Evolutionary conservation across 2,797 vertebrate genomes (phyloP).

Genomic region (Diceros bicornis): DNA sequence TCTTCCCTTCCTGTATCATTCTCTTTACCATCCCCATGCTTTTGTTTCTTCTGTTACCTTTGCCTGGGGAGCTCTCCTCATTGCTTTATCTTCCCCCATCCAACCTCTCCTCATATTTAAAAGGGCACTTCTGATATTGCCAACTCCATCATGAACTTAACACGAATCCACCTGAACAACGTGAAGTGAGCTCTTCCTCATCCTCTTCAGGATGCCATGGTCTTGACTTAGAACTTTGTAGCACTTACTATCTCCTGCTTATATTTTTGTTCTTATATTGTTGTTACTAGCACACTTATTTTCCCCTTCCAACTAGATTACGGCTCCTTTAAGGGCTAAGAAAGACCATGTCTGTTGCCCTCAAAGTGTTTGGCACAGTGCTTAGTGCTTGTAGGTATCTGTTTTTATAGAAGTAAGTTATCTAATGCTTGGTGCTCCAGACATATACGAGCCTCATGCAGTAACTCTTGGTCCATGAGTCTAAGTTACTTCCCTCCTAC

Average conservation of each 20-base stretch:
- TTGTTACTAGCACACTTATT: not conserved
- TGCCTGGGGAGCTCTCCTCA: not conserved
- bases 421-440: not conserved
- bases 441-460: not conserved
- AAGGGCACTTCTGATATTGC: not conserved
- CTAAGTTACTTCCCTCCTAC: not conserved
- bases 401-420: slow-evolving; percentile 14
- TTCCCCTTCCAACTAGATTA: not conserved
- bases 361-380: not conserved
- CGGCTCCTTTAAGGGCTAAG: not conserved
- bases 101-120: not conserved
- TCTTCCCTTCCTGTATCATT: not conserved
- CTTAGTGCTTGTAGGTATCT: not conserved
- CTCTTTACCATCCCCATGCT: not conserved
- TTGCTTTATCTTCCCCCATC: not conserved
- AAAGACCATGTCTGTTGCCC: not conserved
- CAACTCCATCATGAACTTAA: slow-evolving; percentile 6
- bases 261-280: slow-evolving; percentile 31
- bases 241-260: not conserved
- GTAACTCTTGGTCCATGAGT: not conserved
- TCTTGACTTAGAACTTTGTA: not conserved
- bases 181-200: not conserved
- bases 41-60: slow-evolving; percentile 13
- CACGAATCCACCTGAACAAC: not conserved
- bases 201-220: not conserved